A percentile compares a stretch with the other conserved stretches of the same genome.
phyloP scores from a whole-genome alignment of 2,113 vertebrate genomes.

The Antennarius striatus region DNA sequence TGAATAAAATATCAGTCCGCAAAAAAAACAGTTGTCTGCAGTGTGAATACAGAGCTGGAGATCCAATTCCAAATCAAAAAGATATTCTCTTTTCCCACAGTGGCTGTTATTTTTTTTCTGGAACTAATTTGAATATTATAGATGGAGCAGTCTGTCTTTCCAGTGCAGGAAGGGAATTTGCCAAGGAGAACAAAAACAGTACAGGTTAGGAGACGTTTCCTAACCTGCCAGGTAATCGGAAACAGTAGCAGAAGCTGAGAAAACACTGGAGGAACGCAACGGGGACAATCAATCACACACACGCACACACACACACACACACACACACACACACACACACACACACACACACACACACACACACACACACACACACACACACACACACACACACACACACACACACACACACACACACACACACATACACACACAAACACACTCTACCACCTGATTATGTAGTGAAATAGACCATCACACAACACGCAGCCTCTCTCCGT shows the following conservation, averaged over 20 bases:
- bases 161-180: constrained; percentile 33
- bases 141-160: constrained; percentile 44
- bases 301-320: constrained; percentile 12
- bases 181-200: constrained; percentile 37
- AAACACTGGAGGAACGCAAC: constrained; percentile 29
- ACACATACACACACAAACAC: not conserved
- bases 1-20: constrained; percentile 62
- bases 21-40: constrained; percentile 37
- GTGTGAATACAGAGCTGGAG: constrained; percentile 37
- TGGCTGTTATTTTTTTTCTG: not conserved
- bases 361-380: constrained; percentile 39
- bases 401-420: constrained; percentile 21
- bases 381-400: too few relatives aligned
- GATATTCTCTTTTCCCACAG: constrained; percentile 26
- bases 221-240: constrained; percentile 66
- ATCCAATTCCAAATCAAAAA: constrained; percentile 57
- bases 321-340: constrained; percentile 21
- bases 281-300: constrained; percentile 56
- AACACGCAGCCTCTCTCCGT: constrained; percentile 58
- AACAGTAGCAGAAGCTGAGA: constrained; percentile 56
- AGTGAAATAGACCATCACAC: constrained; percentile 81
- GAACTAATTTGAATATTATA: constrained; percentile 58
- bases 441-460: constrained; percentile 73
- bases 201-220: constrained; percentile 51
- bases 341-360: constrained; percentile 32